Percentiles rank a stretch among this genome's conserved stretches.
phyloP scores from a whole-genome alignment of 35 echinoderm and acorn worm species.

The Stichopus chloronotus region DNA sequence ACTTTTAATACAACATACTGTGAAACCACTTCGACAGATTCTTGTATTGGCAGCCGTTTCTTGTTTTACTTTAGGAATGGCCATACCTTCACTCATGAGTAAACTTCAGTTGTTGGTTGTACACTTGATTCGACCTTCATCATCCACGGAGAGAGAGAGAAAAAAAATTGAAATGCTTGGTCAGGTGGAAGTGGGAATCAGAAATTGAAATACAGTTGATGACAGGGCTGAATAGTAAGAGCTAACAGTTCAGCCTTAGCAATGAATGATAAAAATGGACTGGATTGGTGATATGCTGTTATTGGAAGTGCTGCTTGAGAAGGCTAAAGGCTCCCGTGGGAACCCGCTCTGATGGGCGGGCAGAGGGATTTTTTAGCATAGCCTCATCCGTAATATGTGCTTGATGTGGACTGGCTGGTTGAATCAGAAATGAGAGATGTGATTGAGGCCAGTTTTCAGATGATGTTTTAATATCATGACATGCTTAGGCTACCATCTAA shows the following conservation, averaged over 20 bases:
- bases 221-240: background rate
- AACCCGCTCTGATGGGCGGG: background rate
- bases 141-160: background rate
- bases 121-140: background rate
- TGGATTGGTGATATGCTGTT: background rate
- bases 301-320: background rate
- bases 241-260: background rate
- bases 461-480: too few relatives aligned
- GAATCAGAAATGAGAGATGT: too few relatives aligned
- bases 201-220: constrained; percentile 17
- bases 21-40: background rate
- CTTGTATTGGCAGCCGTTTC: background rate
- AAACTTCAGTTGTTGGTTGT: background rate
- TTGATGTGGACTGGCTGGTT: too few relatives aligned
- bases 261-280: background rate
- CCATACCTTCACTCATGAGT: constrained; percentile 1
- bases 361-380: background rate
- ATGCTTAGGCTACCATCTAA: background rate
- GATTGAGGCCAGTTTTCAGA: too few relatives aligned
- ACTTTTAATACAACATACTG: constrained; percentile 1
- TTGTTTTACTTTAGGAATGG: background rate
- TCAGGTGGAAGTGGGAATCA: constrained; percentile 1
- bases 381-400: background rate
- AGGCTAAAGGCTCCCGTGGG: background rate
- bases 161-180: constrained; percentile 5